Percentiles rank a stretch among this genome's conserved stretches.
Conservation (phyloP, 1,140 invertebrate species). For the Pseudomyrmex concolor region DNA sequence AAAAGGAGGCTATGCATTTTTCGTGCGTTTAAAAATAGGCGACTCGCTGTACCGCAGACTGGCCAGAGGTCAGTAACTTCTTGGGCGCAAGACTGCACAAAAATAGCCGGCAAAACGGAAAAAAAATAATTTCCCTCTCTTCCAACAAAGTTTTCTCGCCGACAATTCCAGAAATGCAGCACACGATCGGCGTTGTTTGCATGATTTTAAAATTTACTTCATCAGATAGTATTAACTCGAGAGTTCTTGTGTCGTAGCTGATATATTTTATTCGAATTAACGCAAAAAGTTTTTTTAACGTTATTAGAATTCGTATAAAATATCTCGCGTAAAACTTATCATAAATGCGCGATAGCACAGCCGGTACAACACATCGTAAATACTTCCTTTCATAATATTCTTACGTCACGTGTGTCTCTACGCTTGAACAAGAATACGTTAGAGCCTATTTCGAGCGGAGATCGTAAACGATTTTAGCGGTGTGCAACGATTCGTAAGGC, state of each 20-base stretch:
- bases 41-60: constrained; percentile 79
- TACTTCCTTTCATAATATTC: neutral
- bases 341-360: neutral
- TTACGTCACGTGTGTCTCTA: constrained; percentile 6
- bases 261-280: neutral
- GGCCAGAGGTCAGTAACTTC: constrained; percentile 85
- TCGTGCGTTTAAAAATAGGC: constrained; percentile 83
- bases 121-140: constrained; percentile 79
- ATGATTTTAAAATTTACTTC: neutral
- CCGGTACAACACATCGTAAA: neutral
- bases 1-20: constrained; percentile 82
- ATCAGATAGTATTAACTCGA: neutral
- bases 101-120: constrained; percentile 82
- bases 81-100: constrained; percentile 76
- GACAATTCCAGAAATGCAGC: constrained; percentile 59
- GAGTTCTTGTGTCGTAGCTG: neutral
- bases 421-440: constrained; percentile 19
- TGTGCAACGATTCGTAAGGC: constrained; percentile 37
- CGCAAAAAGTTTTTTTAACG: neutral
- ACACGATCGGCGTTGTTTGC: constrained; percentile 12
- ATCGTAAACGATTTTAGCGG: constrained; percentile 52
- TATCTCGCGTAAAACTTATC: neutral
- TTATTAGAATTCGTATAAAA: neutral
- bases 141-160: constrained; percentile 11
- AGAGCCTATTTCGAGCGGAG: constrained; percentile 4